A percentile compares a stretch with the other conserved stretches of the same genome.
Evolutionary conservation across 2,113 vertebrate genomes (phyloP).

Genomic region (Artemisiospiza belli): DNA sequence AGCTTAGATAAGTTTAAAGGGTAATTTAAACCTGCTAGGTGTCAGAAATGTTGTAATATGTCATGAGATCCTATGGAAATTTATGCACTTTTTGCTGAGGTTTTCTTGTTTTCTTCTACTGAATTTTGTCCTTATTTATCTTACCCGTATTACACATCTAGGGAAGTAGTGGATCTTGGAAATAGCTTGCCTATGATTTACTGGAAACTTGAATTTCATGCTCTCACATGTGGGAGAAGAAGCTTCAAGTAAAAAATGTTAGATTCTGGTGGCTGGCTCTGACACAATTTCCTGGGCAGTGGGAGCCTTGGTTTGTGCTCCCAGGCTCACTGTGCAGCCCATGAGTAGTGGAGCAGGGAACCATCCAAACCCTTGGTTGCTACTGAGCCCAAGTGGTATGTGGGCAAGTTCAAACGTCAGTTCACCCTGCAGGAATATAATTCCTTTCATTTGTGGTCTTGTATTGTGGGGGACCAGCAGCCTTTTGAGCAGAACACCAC

Average conservation of each 20-base stretch:
- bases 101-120: background rate
- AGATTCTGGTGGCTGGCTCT: background rate
- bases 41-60: background rate
- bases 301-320: background rate
- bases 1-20: background rate
- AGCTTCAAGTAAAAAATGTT: background rate
- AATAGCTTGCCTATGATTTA: background rate
- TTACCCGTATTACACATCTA: background rate
- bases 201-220: background rate
- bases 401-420: background rate
- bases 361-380: background rate
- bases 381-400: accelerated
- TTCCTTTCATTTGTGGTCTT: background rate
- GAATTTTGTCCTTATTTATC: background rate
- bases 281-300: background rate
- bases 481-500: background rate
- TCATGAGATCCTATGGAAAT: background rate
- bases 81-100: background rate
- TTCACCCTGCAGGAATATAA: background rate
- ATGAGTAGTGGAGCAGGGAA: background rate
- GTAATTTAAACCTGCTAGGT: background rate
- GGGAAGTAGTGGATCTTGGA: background rate
- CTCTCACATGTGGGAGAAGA: background rate
- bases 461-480: background rate
- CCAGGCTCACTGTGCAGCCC: background rate